phyloP scores from a whole-genome alignment of 2,113 vertebrate genomes.

The Corydoras maculifer region DNA sequence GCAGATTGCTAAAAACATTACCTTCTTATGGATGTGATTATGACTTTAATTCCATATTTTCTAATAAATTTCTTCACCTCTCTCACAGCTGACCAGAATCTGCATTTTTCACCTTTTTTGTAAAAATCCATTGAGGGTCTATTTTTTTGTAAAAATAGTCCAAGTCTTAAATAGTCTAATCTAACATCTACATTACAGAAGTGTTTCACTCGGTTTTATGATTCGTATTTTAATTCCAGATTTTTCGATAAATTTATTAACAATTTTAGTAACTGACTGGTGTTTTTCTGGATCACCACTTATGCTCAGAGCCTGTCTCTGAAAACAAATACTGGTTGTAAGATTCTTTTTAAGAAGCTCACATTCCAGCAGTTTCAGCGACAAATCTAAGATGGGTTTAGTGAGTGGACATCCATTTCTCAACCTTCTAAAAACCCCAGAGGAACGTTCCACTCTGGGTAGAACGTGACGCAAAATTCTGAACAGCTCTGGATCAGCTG shows the following conservation, averaged over 20 bases:
- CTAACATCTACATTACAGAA: too few species aligned
- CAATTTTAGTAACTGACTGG: background rate
- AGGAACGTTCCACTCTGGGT: background rate
- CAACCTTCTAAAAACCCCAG: background rate
- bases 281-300: background rate
- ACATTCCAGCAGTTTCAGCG: conserved; percentile 7
- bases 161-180: too few species aligned
- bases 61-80: too few species aligned
- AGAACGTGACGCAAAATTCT: conserved; percentile 10
- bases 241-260: too few species aligned
- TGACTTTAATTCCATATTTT: too few species aligned
- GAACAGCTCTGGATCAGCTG: background rate
- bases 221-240: background rate
- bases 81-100: too few species aligned
- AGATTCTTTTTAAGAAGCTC: background rate
- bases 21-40: too few species aligned
- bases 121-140: too few species aligned
- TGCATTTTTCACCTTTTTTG: too few species aligned
- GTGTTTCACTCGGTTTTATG: too few species aligned
- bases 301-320: background rate
- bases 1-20: too few species aligned
- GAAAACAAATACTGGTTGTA: background rate
- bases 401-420: conserved; percentile 22
- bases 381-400: conserved; percentile 1
- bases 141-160: too few species aligned